phyloP scores from a whole-genome alignment of 2,888 invertebrate genomes.

The Cheilosia urbana region DNA sequence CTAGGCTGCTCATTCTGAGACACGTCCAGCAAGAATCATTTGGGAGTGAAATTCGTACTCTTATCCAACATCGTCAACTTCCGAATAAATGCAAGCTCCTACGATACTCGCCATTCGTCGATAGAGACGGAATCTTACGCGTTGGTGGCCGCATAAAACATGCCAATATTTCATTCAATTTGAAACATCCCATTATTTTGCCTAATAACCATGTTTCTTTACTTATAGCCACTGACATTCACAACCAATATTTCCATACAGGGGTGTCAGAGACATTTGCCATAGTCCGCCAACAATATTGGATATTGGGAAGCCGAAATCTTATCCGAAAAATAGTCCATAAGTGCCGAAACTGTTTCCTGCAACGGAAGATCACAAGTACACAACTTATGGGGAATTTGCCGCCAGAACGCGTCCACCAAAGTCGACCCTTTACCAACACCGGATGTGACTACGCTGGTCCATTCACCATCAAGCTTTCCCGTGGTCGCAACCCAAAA shows the following conservation, averaged over 20 bases:
- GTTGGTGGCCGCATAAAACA: no score
- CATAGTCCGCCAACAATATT: slow-evolving; percentile 47
- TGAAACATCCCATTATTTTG: slow-evolving; percentile 46
- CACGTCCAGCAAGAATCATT: no score
- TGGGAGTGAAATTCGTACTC: slow-evolving; percentile 8
- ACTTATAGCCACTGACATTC: slow-evolving; percentile 47
- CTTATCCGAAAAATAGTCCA: slow-evolving; percentile 39
- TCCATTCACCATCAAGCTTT: slow-evolving; percentile 45
- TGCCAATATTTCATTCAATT: slow-evolving; percentile 22
- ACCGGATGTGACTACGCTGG: slow-evolving; percentile 52
- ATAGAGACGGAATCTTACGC: background rate
- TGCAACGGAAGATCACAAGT: slow-evolving; percentile 41
- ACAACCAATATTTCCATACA: slow-evolving; percentile 35
- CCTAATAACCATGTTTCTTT: slow-evolving; percentile 30
- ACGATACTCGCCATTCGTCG: slow-evolving; percentile 23
- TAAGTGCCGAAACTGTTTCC: slow-evolving; percentile 56
- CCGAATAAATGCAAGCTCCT: slow-evolving; percentile 18
- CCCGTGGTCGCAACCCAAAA: slow-evolving; percentile 22
- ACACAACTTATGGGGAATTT: slow-evolving; percentile 57
- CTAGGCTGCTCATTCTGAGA: background rate
- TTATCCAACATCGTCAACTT: background rate
- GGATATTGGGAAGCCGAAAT: slow-evolving; percentile 56
- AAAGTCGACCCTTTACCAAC: slow-evolving; percentile 38
- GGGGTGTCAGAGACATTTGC: slow-evolving; percentile 46
- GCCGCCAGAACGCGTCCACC: slow-evolving; percentile 16